Evolutionary conservation across 2,797 vertebrate genomes (phyloP), one percentile per base, ranked within the genome.

Genomic region (Ptychadena robeensis): DNA sequence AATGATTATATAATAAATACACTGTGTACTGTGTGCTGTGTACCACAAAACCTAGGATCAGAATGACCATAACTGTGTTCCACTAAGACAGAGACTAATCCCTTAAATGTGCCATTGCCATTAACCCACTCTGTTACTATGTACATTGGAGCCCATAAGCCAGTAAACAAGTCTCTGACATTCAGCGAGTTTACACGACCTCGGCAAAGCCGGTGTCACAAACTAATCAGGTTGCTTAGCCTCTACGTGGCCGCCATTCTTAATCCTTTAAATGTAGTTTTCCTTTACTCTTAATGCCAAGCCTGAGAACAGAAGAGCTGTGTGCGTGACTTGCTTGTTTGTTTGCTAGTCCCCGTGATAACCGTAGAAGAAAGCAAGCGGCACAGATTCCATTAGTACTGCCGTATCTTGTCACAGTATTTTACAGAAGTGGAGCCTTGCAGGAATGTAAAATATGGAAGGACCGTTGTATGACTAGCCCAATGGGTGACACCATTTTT

Each of bases 51-150:
- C n/a, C n/a, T n/a, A 30, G 22, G 32, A 75, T 75, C 32, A 38
- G 7, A 63, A 10, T 38, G 18, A 75, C 59, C 57, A 28, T 6
- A 11, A 0, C 32, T 27, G 30, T 53, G n/a, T 22, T 22, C 32
- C 31, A 18, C 18, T 4, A 53, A 35, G 31, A 38, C 34, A 9
- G n/a, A 40, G 48, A n/a, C 34, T 57, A 81, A 73, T 28, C 40
- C 71, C 37, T 74, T 81, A 81, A 73, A 31, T 64, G 30, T 44
- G 22, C 35, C 30, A 25, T 32, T 69, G 73, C 57, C 70, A 82
- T 75, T 69, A 68, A 32, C 65, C 67, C 22, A 40, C 44, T 68
- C 67, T 37, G 64, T 75, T 75, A 35, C 65, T 82, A 74, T 70
- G 73, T 61, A 40, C 72, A 34, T 34, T 65, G 22, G 6, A 76